Conservation (phyloP, 2,888 invertebrate genomes). For the Drosophila anomalata region DNA sequence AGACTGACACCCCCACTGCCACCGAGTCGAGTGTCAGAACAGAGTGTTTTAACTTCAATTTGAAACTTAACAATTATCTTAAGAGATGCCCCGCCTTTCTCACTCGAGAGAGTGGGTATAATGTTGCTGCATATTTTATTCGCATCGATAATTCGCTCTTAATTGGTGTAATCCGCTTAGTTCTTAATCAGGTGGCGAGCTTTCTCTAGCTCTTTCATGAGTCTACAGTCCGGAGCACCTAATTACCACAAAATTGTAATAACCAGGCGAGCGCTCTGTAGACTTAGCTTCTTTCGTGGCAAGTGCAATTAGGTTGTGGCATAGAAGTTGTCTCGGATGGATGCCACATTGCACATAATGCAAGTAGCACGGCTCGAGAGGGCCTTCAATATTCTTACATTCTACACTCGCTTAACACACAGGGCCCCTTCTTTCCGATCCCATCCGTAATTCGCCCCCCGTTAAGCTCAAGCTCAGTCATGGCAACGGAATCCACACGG, state of each 20-base stretch:
- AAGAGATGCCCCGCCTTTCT: neutral
- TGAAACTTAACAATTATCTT: conserved; percentile 6
- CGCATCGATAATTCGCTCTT: conserved; percentile 42
- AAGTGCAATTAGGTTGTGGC: conserved; percentile 34
- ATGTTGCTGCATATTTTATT: conserved; percentile 6
- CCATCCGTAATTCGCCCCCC: neutral
- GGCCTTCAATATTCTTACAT: conserved; percentile 30
- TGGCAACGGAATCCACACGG: conserved; percentile 43
- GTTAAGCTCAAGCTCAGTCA: conserved; percentile 17
- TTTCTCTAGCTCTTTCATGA: conserved; percentile 1
- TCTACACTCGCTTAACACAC: conserved; percentile 16
- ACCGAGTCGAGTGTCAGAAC: conserved; percentile 24
- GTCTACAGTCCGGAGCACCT: conserved; percentile 23
- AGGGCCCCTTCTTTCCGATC: neutral
- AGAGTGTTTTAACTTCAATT: conserved; percentile 34
- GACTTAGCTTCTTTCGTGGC: conserved; percentile 4
- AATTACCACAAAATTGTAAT: conserved; percentile 30
- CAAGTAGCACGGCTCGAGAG: conserved; percentile 30
- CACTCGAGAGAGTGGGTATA: neutral
- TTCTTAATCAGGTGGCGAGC: conserved; percentile 36
- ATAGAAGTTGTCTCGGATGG: conserved; percentile 15
- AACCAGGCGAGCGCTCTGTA: neutral
- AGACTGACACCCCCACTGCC: conserved; percentile 11
- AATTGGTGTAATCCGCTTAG: conserved; percentile 73
- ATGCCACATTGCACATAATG: conserved; percentile 32